phyloP scores from a whole-genome alignment of 1,140 invertebrate species.

The Bombus difficillimus region DNA sequence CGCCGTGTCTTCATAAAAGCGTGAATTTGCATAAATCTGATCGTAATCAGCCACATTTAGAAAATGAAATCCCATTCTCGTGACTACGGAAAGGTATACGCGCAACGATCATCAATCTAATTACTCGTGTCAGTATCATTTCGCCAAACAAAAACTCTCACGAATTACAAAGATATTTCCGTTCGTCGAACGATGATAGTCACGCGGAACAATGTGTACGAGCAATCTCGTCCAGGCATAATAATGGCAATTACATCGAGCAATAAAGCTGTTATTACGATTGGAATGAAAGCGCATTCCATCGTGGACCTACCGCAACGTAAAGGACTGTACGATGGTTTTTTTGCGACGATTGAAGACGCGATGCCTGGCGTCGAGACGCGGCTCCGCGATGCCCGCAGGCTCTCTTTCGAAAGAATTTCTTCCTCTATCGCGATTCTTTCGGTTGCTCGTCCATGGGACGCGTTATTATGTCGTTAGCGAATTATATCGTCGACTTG shows the following conservation, averaged over 20 bases:
- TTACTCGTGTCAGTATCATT: neutral
- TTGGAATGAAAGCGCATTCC: conserved; percentile 57
- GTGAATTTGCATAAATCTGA: too few relatives aligned
- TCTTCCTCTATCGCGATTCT: neutral
- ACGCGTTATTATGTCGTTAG: conserved; percentile 16
- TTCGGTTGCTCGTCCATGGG: neutral
- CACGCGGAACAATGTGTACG: conserved; percentile 3
- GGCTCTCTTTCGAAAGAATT: neutral
- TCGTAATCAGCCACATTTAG: too few relatives aligned
- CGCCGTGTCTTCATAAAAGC: too few relatives aligned
- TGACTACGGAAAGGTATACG: too few relatives aligned
- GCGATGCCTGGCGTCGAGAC: neutral
- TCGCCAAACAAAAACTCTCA: neutral
- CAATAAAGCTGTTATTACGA: conserved; percentile 66
- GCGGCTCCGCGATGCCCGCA: neutral
- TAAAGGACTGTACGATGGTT: neutral
- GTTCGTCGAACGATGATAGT: neutral
- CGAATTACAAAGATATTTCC: neutral
- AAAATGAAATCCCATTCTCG: too few relatives aligned
- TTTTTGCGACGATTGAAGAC: neutral
- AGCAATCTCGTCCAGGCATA: conserved; percentile 29
- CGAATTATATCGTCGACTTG: neutral
- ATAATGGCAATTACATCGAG: conserved; percentile 48
- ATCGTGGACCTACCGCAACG: conserved; percentile 71
- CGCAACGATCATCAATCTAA: conserved; percentile 2